Conservation (phyloP, 1,140 invertebrate genomes). For the Trichonephila clavipes region DNA sequence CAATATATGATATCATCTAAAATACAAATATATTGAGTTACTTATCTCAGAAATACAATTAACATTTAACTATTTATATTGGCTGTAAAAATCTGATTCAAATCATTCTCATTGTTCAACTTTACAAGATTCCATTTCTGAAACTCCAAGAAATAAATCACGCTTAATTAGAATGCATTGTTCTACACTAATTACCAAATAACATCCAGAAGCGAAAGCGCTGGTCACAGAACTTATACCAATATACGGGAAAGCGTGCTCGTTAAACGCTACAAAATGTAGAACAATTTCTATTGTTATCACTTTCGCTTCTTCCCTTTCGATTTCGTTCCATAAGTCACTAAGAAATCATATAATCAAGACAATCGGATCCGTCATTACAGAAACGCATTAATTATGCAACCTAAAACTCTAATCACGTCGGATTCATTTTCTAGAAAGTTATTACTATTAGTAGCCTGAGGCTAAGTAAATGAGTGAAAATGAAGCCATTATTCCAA, state of each 20-base stretch:
- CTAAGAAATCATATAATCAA: neutral
- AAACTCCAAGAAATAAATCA: neutral
- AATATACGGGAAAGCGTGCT: neutral
- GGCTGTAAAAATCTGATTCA: neutral
- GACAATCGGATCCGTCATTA: conserved; percentile 13
- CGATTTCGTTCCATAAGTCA: conserved; percentile 52
- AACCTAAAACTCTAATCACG: conserved; percentile 73
- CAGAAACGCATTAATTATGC: conserved; percentile 56
- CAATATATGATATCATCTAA: no score
- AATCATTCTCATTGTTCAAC: neutral
- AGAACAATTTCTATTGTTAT: conserved; percentile 47
- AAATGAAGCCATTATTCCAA: conserved; percentile 67
- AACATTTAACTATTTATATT: neutral
- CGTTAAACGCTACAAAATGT: conserved; percentile 8
- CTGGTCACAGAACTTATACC: neutral
- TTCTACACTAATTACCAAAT: neutral
- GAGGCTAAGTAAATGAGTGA: conserved; percentile 48
- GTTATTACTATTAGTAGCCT: conserved; percentile 39
- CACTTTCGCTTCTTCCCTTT: conserved; percentile 40
- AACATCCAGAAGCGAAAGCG: neutral
- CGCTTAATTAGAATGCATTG: conserved; percentile 1
- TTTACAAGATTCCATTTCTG: neutral
- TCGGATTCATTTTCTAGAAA: conserved; percentile 29
- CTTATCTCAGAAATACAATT: neutral
- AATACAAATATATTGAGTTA: no score